Conservation (phyloP, 2,797 vertebrate species). For the Muscicapa comitata region DNA sequence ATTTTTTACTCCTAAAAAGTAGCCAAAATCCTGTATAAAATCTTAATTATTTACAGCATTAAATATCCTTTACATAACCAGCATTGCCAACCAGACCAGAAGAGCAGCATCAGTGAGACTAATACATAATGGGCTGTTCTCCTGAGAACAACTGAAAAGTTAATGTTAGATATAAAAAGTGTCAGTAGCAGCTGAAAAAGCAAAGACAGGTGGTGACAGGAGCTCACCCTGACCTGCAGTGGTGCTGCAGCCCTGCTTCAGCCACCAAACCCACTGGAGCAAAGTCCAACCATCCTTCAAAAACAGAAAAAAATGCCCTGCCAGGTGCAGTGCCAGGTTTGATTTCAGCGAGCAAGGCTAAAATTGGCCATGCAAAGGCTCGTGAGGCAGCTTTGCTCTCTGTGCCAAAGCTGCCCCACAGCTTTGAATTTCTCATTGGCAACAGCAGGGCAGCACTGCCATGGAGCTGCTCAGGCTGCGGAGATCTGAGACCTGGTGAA, state of each 20-base stretch:
- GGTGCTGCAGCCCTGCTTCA: accelerated
- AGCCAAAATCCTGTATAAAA: background rate
- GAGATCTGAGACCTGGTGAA: background rate
- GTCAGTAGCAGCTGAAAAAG: background rate
- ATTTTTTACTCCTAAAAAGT: background rate
- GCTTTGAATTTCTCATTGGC: background rate
- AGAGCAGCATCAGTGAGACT: background rate
- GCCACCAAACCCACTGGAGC: background rate
- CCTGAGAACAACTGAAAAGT: background rate
- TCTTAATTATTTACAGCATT: background rate
- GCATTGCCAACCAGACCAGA: background rate
- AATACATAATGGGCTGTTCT: background rate
- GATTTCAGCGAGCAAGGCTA: background rate
- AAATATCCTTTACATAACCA: background rate
- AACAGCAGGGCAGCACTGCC: accelerated
- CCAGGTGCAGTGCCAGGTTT: background rate
- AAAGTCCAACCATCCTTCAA: background rate
- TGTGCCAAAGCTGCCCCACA: background rate
- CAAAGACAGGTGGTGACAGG: background rate
- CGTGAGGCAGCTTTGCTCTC: background rate
- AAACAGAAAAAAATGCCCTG: background rate
- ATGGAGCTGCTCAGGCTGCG: background rate
- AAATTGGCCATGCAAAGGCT: background rate
- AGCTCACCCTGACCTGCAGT: background rate
- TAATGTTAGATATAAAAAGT: background rate